Evolutionary conservation across 2,888 invertebrate species (phyloP).

Genomic region (Cephus nigrinus): DNA sequence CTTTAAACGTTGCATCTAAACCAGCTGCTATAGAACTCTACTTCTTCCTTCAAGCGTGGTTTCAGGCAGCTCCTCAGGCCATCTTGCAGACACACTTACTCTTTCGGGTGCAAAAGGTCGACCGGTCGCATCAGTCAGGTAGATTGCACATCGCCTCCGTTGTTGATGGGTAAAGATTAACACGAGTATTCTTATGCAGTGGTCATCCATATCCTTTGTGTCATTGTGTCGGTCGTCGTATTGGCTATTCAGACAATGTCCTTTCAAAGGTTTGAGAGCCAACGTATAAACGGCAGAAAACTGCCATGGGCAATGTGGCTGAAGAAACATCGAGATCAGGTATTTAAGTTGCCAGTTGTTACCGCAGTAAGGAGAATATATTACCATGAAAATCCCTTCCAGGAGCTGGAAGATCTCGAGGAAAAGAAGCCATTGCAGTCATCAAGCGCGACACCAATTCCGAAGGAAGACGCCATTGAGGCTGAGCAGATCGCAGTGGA

Average conservation of each 20-base stretch:
- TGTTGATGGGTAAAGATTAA: background rate
- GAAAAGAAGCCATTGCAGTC: slow-evolving; percentile 51
- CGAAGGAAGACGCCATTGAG: slow-evolving; percentile 15
- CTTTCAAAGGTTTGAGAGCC: slow-evolving; percentile 83
- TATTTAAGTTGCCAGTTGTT: slow-evolving; percentile 18
- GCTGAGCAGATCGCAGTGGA: slow-evolving; percentile 28
- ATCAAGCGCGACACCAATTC: slow-evolving; percentile 1
- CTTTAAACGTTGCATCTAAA: slow-evolving; percentile 71
- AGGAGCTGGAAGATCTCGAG: slow-evolving; percentile 51
- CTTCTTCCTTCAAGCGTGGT: slow-evolving; percentile 81
- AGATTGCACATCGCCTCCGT: slow-evolving; percentile 28
- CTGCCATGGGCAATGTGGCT: slow-evolving; percentile 78
- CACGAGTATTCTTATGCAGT: slow-evolving; percentile 67
- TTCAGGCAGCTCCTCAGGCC: slow-evolving; percentile 81
- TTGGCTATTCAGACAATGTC: slow-evolving; percentile 78
- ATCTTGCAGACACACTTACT: slow-evolving; percentile 76
- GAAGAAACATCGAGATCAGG: slow-evolving; percentile 56
- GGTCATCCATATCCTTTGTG: slow-evolving; percentile 74
- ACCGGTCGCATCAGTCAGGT: slow-evolving; percentile 76
- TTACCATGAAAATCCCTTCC: background rate
- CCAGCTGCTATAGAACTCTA: slow-evolving; percentile 81
- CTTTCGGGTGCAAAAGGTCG: slow-evolving; percentile 69
- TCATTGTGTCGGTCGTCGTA: slow-evolving; percentile 75
- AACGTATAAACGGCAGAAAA: slow-evolving; percentile 77
- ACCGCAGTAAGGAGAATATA: background rate